Evolutionary conservation across 1,140 invertebrate species (phyloP), one percentile per base, ranked within the genome.

Genomic region (Drusus annulatus): DNA sequence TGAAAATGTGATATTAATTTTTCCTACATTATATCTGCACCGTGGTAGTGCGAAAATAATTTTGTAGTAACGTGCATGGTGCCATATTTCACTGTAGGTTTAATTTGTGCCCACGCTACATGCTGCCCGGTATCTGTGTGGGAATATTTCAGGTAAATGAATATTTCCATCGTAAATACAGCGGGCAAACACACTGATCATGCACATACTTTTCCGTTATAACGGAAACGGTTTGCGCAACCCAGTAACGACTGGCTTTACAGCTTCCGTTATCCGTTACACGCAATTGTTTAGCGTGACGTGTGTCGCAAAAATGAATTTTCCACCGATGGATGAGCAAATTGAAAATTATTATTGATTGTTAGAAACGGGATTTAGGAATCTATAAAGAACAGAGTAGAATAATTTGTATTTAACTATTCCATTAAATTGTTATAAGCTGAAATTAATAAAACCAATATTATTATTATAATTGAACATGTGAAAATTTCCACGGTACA

Each of bases 231-330:
- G 56, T 78, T 78, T 71, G 54, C 65, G 63, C 63, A 51, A 71
- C 71, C 71, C 76, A 56, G 50, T 58, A 78, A 78, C 76, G 76
- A 71, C 76, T 58, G 50, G 25, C 52, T 63, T 16, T 78, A 78
- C 50, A 71, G 60, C 65, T 78, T 78, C 76, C 76, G 76, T 23
- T 52, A 65, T 63, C 31, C 76, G 51, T 78, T 69, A 58, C 13
- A 3, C 63, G n/a, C 50, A 19, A 69, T 78, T 71, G 76, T 78
- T 71, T 71, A 54, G 36, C 23, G 31, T 52, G 36, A 23, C 36
- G 17, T 69, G 65, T 78, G 76, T 69, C 65, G 63, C 56, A 36
- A 58, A 69, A 78, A 71, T 78, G 50, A 78, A 78, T 78, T 58
- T 36, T 15, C n/a, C 25, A 51, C 62, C 69, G 28, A 78, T 45